Conservation (phyloP, 2,888 invertebrate species). For the Byasa hedistus region DNA sequence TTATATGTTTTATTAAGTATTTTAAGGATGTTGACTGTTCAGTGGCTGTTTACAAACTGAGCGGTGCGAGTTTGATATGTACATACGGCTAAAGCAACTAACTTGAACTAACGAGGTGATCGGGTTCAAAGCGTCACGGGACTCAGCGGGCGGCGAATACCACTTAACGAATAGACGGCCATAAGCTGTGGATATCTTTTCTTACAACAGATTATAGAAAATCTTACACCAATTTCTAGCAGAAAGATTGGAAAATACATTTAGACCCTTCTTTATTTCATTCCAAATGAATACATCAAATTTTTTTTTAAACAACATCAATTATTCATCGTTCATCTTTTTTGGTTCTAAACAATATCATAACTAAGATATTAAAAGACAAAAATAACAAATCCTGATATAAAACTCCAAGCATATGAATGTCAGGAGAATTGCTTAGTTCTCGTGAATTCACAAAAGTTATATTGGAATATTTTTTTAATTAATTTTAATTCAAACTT, state of each 20-base stretch:
- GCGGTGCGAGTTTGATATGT: slow-evolving; percentile 54
- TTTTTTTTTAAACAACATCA: too few relatives aligned
- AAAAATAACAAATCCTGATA: too few relatives aligned
- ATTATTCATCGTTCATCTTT: too few relatives aligned
- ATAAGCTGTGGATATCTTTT: slow-evolving; percentile 20
- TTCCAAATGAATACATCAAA: too few relatives aligned
- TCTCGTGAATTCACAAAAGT: background rate
- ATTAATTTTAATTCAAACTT: too few relatives aligned
- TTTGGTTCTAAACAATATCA: too few relatives aligned
- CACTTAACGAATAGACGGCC: slow-evolving; percentile 51
- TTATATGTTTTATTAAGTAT: slow-evolving; percentile 36
- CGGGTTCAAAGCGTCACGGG: slow-evolving; percentile 70
- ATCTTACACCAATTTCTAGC: background rate
- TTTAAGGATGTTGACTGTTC: slow-evolving; percentile 63
- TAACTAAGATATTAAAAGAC: too few relatives aligned
- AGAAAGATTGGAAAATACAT: background rate
- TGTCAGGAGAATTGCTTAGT: background rate
- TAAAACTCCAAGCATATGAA: too few relatives aligned
- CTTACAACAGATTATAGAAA: slow-evolving; percentile 8
- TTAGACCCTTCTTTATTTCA: background rate
- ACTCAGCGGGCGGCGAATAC: slow-evolving; percentile 58
- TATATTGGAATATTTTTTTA: background rate
- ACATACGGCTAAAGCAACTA: slow-evolving; percentile 62
- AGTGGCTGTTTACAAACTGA: slow-evolving; percentile 68
- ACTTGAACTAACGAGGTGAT: slow-evolving; percentile 74